Base-by-base conservation (phyloP, 30 jellyfish, hydroid and myxozoan species). In the Aurelia sp. region DNA sequence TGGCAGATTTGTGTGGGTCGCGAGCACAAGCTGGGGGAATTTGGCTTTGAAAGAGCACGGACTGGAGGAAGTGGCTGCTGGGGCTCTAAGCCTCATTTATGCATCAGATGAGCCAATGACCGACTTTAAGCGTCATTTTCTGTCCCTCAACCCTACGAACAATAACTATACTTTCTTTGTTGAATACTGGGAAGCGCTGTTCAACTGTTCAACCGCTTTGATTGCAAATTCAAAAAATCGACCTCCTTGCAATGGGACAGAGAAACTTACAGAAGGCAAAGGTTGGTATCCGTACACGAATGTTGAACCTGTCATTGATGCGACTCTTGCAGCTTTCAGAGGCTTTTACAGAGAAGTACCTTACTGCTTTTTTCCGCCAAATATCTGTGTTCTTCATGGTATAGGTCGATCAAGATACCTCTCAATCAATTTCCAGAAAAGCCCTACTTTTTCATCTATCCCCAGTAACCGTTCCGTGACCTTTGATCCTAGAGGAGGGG, bases 271-370 rank as follows among this genome's bases (percentile, higher is more conserved):
- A 10, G 84, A 50, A 17, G 86, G 57, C 21, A 59, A 68, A 27
- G 92, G 92, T 5, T 82, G 82, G 84, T 23, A 69, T 31, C 70
- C 73, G 13, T 60, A 47, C 62, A 82, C 92, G 2, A 69, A 62
- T 27, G 92, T 82, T 0, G 70, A 82, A 23, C 84, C 92, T 5
- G 96, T 86, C 10, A 53, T 58, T 50, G 87, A 62, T 63, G 84
- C 78, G 2, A 90, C 69, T 11, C 79, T 61, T 67, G 90, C 86
- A 2, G 50, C 79, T 6, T 59, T 30, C 30, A 55, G 76, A 7
- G 69, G 71, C 11, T 37, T 86, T 19, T 68, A 13, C 13, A 60
- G 50, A 30, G 30, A 2, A 18, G 16, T 40, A 21, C 96, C 96
- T 1, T 11, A 2, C 19, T 77, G 88, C 57, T 11, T 23, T 17